Evolutionary conservation across 2,113 vertebrate species (phyloP).

Genomic region (Trichomycterus rosablanca): DNA sequence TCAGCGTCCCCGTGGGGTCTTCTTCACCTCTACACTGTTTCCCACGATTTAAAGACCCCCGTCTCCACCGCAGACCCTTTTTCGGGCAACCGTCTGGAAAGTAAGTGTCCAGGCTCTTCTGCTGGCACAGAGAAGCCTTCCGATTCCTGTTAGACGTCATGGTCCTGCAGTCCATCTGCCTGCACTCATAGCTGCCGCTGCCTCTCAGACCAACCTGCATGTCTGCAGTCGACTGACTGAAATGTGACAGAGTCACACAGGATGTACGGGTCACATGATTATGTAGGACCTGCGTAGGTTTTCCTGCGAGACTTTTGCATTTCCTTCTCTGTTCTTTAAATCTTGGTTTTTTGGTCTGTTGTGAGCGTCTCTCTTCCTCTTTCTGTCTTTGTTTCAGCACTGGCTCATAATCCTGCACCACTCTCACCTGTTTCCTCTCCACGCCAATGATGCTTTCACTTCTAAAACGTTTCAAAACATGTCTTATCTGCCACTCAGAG

Average conservation of each 20-base stretch:
- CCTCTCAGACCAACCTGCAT: conserved; percentile 44
- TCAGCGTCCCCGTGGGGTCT: conserved; percentile 60
- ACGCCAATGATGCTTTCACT: conserved; percentile 37
- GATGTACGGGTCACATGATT: conserved; percentile 76
- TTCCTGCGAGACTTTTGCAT: conserved; percentile 37
- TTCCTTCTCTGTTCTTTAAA: conserved; percentile 34
- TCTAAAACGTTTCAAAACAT: conserved; percentile 35
- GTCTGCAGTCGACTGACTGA: conserved; percentile 38
- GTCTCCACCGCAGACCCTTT: conserved; percentile 51
- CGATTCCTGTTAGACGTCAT: conserved; percentile 70
- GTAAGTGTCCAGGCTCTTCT: conserved; percentile 52
- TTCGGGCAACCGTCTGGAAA: conserved; percentile 50
- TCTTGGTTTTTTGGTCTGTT: not conserved
- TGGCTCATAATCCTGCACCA: conserved; percentile 51
- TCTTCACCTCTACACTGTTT: conserved; percentile 60
- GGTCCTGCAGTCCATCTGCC: conserved; percentile 46
- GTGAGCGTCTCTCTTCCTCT: not conserved
- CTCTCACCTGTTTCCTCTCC: conserved; percentile 50
- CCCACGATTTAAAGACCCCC: conserved; percentile 57
- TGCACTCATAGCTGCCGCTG: conserved; percentile 41
- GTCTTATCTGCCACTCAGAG: not conserved
- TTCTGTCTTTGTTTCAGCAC: conserved; percentile 45
- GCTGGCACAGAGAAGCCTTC: conserved; percentile 61
- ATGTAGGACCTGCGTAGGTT: conserved; percentile 51
- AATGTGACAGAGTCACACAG: conserved; percentile 60